Conservation (phyloP, 2,113 vertebrate genomes). For the Phoxinus phoxinus region DNA sequence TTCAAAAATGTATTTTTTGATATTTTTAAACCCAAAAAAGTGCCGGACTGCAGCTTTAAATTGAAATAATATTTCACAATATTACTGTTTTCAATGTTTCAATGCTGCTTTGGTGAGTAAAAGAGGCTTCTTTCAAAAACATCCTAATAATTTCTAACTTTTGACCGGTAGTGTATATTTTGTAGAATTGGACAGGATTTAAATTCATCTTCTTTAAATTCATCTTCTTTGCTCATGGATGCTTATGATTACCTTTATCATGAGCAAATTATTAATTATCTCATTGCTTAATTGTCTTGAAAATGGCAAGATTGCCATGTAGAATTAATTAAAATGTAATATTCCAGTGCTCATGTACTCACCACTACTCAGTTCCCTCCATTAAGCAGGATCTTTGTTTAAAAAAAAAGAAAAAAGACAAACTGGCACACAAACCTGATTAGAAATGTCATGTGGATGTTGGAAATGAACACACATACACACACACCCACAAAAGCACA, state of each 20-base stretch:
- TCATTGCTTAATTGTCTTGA: slow-evolving; percentile 40
- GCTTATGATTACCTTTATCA: slow-evolving; percentile 38
- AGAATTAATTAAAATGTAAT: neutral
- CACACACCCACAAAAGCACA: neutral
- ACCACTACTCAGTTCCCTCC: neutral
- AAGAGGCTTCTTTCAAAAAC: too few species aligned
- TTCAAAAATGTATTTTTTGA: too few species aligned
- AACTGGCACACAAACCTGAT: neutral
- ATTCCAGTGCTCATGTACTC: neutral
- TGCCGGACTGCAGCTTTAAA: too few species aligned
- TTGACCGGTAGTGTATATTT: neutral
- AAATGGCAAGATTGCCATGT: slow-evolving; percentile 7
- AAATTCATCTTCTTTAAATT: neutral
- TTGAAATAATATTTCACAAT: too few species aligned
- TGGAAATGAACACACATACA: neutral
- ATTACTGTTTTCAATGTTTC: too few species aligned
- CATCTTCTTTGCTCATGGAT: slow-evolving; percentile 5
- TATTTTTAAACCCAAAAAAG: too few species aligned
- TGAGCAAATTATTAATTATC: slow-evolving; percentile 29
- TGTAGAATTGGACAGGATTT: neutral
- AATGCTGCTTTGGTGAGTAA: too few species aligned
- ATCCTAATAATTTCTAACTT: neutral
- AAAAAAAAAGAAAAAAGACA: neutral
- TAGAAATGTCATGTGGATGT: neutral
- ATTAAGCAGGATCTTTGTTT: slow-evolving; percentile 13